These are phyloP conservation scores for Trichomycterus rosablanca DNA, from an alignment of 2,113 vertebrate genomes.

Conservation along the genomic window DNA sequence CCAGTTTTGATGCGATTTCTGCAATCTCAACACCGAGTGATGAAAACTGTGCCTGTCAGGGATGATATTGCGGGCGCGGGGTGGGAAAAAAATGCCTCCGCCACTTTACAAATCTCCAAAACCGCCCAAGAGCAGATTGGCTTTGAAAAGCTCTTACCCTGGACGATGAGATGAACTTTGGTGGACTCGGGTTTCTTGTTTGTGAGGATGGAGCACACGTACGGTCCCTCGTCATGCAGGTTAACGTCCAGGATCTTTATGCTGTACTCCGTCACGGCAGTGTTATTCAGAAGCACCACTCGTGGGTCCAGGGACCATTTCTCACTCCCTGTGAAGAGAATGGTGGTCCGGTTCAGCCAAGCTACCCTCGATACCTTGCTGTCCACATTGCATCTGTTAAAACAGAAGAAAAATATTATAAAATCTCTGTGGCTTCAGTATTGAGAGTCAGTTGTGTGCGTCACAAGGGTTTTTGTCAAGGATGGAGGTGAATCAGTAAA, in stretches of 20 bases:
- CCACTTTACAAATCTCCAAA: conserved; percentile 20
- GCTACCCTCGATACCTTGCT: conserved; percentile 89
- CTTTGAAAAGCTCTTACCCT: conserved; percentile 68
- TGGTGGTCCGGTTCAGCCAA: conserved; percentile 96
- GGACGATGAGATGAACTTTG: conserved; percentile 89
- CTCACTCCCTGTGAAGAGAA: conserved; percentile 89
- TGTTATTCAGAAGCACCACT: conserved; percentile 87
- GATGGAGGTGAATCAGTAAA: too few relatives aligned
- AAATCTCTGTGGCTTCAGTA: too few relatives aligned
- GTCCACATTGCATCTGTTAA: conserved; percentile 86
- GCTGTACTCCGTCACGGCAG: conserved; percentile 92
- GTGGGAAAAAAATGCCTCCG: background rate
- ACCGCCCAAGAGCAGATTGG: background rate
- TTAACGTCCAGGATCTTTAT: conserved; percentile 92
- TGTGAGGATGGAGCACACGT: conserved; percentile 92
- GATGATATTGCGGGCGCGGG: background rate
- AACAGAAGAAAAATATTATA: background rate
- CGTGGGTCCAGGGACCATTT: conserved; percentile 96
- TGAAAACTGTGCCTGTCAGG: conserved; percentile 13
- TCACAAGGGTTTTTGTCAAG: too few relatives aligned
- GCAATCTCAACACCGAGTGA: conserved; percentile 9
- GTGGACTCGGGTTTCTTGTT: conserved; percentile 94
- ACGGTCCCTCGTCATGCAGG: conserved; percentile 88
- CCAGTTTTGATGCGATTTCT: conserved; percentile 25
- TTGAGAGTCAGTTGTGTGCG: too few relatives aligned